A percentile compares a stretch with the other conserved stretches of the same genome.
These are phyloP conservation scores for Bilobella aurantiaca DNA, from an alignment of 1,140 invertebrate species.

Conservation along the genomic window DNA sequence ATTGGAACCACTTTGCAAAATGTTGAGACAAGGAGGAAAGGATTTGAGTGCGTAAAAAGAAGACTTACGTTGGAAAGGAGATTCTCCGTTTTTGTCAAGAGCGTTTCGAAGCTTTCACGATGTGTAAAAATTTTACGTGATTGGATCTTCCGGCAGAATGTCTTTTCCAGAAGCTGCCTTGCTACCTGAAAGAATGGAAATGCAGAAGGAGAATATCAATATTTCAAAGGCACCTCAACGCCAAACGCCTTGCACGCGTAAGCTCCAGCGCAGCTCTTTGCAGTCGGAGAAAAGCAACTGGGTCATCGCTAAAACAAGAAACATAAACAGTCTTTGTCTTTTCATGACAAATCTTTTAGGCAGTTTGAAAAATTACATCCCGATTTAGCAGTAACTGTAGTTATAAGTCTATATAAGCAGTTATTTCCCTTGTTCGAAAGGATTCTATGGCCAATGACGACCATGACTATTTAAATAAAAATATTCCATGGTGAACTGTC, in stretches of 20 bases:
- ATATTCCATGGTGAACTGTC: too few species aligned
- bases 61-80: slow-evolving; percentile 64
- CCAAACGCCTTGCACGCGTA: neutral
- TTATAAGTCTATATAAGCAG: too few species aligned
- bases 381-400: too few species aligned
- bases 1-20: too few species aligned
- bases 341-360: neutral
- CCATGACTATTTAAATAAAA: too few species aligned
- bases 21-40: too few species aligned
- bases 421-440: too few species aligned
- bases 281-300: neutral
- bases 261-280: neutral
- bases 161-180: slow-evolving; percentile 73
- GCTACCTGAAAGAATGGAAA: slow-evolving; percentile 48
- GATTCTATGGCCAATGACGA: too few species aligned
- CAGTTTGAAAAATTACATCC: neutral
- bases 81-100: slow-evolving; percentile 78
- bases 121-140: slow-evolving; percentile 82
- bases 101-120: slow-evolving; percentile 79
- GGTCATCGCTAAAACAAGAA: neutral
- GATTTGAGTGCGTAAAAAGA: too few species aligned
- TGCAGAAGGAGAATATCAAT: neutral
- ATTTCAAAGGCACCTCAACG: neutral
- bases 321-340: neutral
- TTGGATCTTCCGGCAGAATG: slow-evolving; percentile 85